These are phyloP conservation scores for Folsomia candida DNA, from an alignment of 2,888 invertebrate genomes.

Conservation along the genomic window DNA sequence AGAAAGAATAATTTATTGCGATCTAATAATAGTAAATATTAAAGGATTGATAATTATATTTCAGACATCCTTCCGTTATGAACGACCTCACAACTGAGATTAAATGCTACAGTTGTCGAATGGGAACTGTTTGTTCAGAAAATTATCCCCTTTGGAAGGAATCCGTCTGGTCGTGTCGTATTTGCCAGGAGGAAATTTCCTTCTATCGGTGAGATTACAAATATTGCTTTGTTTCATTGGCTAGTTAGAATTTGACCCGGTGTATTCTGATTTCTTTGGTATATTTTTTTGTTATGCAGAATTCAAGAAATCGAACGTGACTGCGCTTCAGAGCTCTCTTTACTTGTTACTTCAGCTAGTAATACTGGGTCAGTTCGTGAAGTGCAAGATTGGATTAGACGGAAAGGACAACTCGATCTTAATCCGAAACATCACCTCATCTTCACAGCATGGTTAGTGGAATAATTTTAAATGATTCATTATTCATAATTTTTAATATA, in stretches of 20 bases:
- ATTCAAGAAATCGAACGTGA: constrained; percentile 24
- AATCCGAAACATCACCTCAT: constrained; percentile 42
- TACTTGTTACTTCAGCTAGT: constrained; percentile 3
- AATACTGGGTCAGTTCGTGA: background rate
- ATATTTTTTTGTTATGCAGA: too few species aligned
- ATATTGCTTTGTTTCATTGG: background rate
- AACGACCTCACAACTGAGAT: constrained; percentile 38
- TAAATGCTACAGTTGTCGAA: constrained; percentile 35
- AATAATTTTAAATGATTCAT: too few species aligned
- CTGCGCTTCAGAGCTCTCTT: constrained; percentile 18
- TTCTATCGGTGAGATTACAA: constrained; percentile 5
- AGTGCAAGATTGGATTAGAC: background rate
- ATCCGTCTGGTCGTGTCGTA: constrained; percentile 45
- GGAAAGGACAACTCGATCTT: constrained; percentile 11
- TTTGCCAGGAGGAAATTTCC: constrained; percentile 45
- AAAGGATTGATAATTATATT: too few species aligned
- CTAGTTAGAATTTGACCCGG: background rate
- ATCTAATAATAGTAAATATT: too few species aligned
- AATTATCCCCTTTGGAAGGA: constrained; percentile 34
- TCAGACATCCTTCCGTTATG: constrained; percentile 22
- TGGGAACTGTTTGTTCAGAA: constrained; percentile 41
- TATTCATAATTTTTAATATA: too few species aligned
- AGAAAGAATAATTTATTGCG: too few species aligned
- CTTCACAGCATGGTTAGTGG: constrained; percentile 34
- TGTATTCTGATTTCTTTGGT: too few species aligned